Conservation (phyloP, 1,140 invertebrate genomes). For the Leptoteleia sp. region DNA sequence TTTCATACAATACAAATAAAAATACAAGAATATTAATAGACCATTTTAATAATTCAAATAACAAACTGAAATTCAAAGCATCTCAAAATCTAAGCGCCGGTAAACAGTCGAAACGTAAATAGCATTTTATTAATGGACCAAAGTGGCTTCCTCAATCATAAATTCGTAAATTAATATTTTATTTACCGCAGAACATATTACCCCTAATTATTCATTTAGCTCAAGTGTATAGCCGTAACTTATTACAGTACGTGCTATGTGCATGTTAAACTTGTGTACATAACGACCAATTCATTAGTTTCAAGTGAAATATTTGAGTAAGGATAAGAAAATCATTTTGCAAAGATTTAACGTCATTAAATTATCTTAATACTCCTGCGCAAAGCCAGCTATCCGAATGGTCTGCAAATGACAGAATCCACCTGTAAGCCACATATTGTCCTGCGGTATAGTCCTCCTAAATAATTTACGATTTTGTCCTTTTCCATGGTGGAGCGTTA, state of each 20-base stretch:
- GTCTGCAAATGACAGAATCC: conserved; percentile 13
- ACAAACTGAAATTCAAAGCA: too few relatives aligned
- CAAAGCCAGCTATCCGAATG: conserved; percentile 5
- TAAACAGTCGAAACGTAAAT: too few relatives aligned
- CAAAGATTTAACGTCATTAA: conserved; percentile 12
- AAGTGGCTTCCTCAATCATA: too few relatives aligned
- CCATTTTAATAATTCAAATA: too few relatives aligned
- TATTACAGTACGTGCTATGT: not conserved
- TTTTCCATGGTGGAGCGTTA: not conserved
- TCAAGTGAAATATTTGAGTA: conserved; percentile 1
- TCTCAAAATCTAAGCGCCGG: too few relatives aligned
- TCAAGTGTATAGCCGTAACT: not conserved
- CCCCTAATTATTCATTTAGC: not conserved
- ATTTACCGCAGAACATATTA: too few relatives aligned
- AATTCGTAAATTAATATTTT: too few relatives aligned
- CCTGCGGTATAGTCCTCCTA: not conserved
- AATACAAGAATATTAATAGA: too few relatives aligned
- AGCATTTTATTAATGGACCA: too few relatives aligned
- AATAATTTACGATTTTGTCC: conserved; percentile 6
- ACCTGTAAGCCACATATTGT: conserved; percentile 4
- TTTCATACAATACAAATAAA: too few relatives aligned
- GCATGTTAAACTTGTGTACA: not conserved
- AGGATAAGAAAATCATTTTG: conserved; percentile 8
- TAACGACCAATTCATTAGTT: conserved; percentile 4
- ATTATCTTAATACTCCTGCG: conserved; percentile 16